Base-by-base conservation (phyloP, 1,140 invertebrate genomes). In the Microplitis demolitor region DNA sequence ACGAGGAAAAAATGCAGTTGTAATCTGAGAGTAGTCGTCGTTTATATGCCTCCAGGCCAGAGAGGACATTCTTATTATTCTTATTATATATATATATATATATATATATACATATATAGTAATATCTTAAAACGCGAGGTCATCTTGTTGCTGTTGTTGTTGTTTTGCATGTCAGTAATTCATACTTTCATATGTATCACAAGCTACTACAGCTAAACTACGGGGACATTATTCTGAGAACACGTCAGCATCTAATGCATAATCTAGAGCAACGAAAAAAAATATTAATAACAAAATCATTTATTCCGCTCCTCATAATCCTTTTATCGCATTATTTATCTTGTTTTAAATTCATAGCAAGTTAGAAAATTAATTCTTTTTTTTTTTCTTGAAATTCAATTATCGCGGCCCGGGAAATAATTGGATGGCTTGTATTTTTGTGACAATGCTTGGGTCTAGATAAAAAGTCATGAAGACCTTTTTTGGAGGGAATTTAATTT, bases 171-270 rank as follows among this genome's bases (percentile, higher is more conserved):
- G 76, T 74, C 62, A 70, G 61, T 72, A 73, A 73, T 14, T 70
- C 58, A 33, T 70, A 34, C 39, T 45, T 53, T 31, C 66, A 33
- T 24, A 72, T 16, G 16, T 54, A 54, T 16, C 16, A 54, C 16
- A 54, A 24, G 24, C 24, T 24, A 54, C 53, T 73, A 37, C 14
- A 60, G 66, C 51, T 68, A 72, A 69, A 24, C 69, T 74, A 37
- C 73, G 50, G 63, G 51, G n/a, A 67, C 35, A 69, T 73, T 78
- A 77, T 81, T 82, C 80, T 71, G 16, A 54, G 80, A 83, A 78
- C 70, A 76, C 79, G 78, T 81, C 73, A 75, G 51, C 72, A 82
- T 82, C 77, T 76, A 80, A 82, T 80, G 78, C 76, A 77, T 51
- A 77, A 82, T 82, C 79, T 80, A 63, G 76, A 79, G 73, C 76